Base-by-base conservation (phyloP, 2,888 invertebrate species). In the Phanerotoma sp. region DNA sequence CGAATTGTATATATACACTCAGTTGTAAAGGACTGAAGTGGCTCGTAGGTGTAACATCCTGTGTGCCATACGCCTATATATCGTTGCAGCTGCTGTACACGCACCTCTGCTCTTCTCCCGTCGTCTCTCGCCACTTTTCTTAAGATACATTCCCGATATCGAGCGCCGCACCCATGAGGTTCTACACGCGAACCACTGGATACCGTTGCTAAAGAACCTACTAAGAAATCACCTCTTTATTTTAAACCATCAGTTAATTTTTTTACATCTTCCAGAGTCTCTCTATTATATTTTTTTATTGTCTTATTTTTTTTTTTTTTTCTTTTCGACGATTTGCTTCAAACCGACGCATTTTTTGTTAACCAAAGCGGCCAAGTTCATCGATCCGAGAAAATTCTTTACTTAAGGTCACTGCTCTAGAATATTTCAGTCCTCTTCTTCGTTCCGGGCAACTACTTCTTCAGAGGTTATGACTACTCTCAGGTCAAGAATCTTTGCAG, bases 401-500 rank as follows among this genome's bases (percentile, higher is more conserved):
- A 25, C 22, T 25, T 38, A 38, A 38, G 37, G 51, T 54, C 38
- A 53, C 54, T 54, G 57, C 47, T 50, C 51, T 53, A 51, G 58
- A 56, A 48, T 56, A 54, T 51, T 41, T 59, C 50, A 51, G 25
- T 28, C n/a, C n/a, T n/a, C 20, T 10, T 33, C 22, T 62, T 47
- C 57, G 70, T 71, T 71, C 67, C 71, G 64, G 67, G 44, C 44
- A 51, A 56, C 38, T 44, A 51, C 51, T 41, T 65, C 62, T 58
- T 56, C 60, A 64, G 65, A 66, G 64, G 66, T 69, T 65, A 57
- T 53, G 62, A 60, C 62, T 61, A 59, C 61, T 62, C 64, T 55
- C 57, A 62, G 66, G 69, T 68, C 68, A 66, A 60, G 66, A 68
- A 70, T 71, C 69, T 65, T 61, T 64, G 57, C 66, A 62, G n/a